Conservation (phyloP, 1,140 invertebrate genomes). For the Dendroctonus ponderosae region DNA sequence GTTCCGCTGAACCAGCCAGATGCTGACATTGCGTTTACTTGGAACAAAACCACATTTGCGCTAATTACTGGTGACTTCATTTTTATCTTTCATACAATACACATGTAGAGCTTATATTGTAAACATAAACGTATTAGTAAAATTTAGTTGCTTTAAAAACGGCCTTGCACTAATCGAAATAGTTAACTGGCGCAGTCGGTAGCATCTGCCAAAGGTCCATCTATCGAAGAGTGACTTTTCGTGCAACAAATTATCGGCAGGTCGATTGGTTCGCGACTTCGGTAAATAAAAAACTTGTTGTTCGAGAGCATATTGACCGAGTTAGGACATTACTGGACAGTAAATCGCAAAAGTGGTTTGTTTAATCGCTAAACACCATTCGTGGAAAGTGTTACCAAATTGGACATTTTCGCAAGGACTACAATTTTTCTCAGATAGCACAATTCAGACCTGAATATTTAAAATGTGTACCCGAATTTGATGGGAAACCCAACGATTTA, state of each 20-base stretch:
- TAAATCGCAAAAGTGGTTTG: not conserved
- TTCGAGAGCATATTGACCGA: not conserved
- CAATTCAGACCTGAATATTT: conserved; percentile 27
- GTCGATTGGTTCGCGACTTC: not conserved
- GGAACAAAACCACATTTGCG: no score
- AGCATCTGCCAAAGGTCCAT: not conserved
- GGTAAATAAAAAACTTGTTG: not conserved
- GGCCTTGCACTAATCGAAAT: no score
- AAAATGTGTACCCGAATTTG: conserved; percentile 27
- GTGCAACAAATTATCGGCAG: not conserved
- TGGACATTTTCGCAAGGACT: not conserved
- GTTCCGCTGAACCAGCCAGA: no score
- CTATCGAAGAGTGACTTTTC: not conserved
- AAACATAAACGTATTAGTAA: no score
- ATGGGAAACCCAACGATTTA: conserved; percentile 26
- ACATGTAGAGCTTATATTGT: no score
- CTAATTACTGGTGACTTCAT: no score
- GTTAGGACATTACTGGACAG: not conserved
- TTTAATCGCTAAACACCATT: not conserved
- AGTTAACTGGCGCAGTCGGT: conserved; percentile 2
- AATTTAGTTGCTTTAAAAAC: no score
- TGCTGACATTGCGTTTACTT: no score
- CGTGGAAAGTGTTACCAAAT: not conserved
- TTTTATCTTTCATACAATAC: no score
- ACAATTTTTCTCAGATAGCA: conserved; percentile 2